Evolutionary conservation across 2,888 invertebrate species (phyloP).

Genomic region (Hesperia comma): DNA sequence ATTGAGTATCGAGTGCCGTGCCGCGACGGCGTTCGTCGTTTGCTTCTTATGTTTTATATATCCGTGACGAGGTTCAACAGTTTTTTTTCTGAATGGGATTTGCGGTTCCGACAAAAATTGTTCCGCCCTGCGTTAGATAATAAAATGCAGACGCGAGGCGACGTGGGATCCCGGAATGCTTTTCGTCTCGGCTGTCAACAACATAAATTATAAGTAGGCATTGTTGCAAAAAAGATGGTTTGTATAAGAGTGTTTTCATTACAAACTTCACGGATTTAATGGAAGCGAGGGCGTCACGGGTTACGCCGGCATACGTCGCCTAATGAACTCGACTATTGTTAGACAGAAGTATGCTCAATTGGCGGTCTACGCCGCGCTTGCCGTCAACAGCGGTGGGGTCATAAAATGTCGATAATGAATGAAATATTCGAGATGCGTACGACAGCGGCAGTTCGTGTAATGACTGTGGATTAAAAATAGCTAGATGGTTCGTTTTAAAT

Average conservation of each 20-base stretch:
- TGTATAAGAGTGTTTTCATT: slow-evolving; percentile 74
- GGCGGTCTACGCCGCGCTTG: slow-evolving; percentile 60
- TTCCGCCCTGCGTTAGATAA: slow-evolving; percentile 48
- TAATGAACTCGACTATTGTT: slow-evolving; percentile 80
- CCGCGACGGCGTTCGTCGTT: slow-evolving; percentile 51
- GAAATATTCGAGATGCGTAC: slow-evolving; percentile 33
- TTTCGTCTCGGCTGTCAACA: slow-evolving; percentile 76
- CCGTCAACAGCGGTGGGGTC: slow-evolving; percentile 57
- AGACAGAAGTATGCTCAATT: slow-evolving; percentile 73
- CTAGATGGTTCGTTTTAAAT: slow-evolving; percentile 7
- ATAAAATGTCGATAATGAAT: slow-evolving; percentile 61
- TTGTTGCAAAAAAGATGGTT: slow-evolving; percentile 73
- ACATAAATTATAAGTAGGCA: slow-evolving; percentile 77
- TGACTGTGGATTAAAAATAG: slow-evolving; percentile 10
- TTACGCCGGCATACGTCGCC: slow-evolving; percentile 75
- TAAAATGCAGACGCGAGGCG: slow-evolving; percentile 69
- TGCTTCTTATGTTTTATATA: slow-evolving; percentile 46
- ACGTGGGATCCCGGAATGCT: slow-evolving; percentile 54
- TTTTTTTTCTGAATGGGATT: slow-evolving; percentile 38
- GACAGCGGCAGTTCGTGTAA: slow-evolving; percentile 15
- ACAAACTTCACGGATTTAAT: slow-evolving; percentile 71
- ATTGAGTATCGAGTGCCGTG: slow-evolving; percentile 61
- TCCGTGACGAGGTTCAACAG: slow-evolving; percentile 42
- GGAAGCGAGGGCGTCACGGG: slow-evolving; percentile 76
- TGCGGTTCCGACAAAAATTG: slow-evolving; percentile 39